Conservation (phyloP, 2,797 vertebrate genomes). For the Vireo griseus region DNA sequence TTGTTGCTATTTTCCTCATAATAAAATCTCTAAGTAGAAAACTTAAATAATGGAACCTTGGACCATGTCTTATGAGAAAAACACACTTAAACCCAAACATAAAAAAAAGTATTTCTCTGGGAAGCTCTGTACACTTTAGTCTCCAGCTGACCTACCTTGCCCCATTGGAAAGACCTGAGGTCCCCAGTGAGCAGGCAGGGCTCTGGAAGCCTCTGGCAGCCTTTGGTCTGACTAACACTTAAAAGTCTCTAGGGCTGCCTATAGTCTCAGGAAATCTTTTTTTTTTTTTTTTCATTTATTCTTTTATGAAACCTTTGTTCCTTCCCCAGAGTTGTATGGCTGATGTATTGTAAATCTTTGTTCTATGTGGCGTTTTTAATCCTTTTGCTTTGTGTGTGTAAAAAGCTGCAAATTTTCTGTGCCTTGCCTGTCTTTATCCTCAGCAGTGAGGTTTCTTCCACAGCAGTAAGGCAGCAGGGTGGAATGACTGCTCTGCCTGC, state of each 20-base stretch:
- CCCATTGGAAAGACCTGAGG: not conserved
- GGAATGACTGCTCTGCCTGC: not conserved
- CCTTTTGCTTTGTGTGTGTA: not conserved
- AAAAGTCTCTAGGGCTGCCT: not conserved
- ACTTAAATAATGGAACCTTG: not conserved
- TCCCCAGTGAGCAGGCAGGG: not conserved
- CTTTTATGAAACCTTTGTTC: not conserved
- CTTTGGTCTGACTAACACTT: not conserved
- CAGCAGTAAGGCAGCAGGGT: not conserved
- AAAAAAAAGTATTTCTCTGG: not conserved
- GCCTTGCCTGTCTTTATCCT: not conserved
- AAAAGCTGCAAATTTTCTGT: not conserved
- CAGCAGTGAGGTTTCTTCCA: not conserved
- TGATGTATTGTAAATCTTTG: not conserved
- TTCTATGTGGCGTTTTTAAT: not conserved
- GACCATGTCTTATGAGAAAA: not conserved
- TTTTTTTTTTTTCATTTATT: not conserved
- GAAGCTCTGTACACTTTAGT: not conserved
- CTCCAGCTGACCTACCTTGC: not conserved
- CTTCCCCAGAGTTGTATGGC: not conserved
- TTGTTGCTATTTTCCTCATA: not conserved
- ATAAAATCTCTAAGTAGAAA: not conserved
- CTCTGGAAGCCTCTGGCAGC: not conserved
- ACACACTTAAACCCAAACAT: not conserved
- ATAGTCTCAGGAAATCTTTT: not conserved